Base-by-base conservation (phyloP, 2,888 invertebrate genomes). In the Caenorhabditis wallacei region DNA sequence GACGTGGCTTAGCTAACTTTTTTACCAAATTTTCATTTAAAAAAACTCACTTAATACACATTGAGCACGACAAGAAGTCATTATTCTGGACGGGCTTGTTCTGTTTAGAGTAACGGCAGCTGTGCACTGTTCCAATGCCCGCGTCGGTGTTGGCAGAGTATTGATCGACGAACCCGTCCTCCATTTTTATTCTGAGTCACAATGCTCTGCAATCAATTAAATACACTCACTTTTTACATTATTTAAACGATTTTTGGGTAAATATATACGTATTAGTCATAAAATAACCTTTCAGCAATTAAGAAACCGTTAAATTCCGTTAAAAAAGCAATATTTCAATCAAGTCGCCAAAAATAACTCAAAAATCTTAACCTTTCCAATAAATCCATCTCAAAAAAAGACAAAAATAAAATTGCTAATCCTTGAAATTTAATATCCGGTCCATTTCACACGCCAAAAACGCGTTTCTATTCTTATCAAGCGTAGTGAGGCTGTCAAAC, bases 21-120 rank as follows among this genome's bases (percentile, higher is more conserved):
- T 30, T 30, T 30, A 3, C 30, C 3, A 5, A 30, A 8, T 30
- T 30, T 30, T 30, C 4, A 30, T 30, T 5, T 35, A 48, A 59
- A 69, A 43, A 70, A 24, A 40, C 80, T 85, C 51, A 84, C 85
- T 72, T 64, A 16, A 85, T 84, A 48, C 68, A 35, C 1, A 59
- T 68, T 5, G 68, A 54, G 10, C 71, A 72, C 13, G 57, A 69
- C 16, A 72, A 54, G 18, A 72, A 80, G 18, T 64, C 51, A 18
- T 59, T 70, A 54, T 64, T 70, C n/a, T 71, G 69, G 16, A 74
- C 46, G n/a, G 51, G 57, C n/a, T 68, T 70, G n/a, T 75, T 72
- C 37, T 79, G 66, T 64, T 82, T 72, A 20, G 74, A 81, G 37
- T 86, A 86, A 20, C 84, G 51, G 30, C 84, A 78, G 24, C 80